Evolutionary conservation across 2,113 vertebrate species (phyloP).

Genomic region (Lagopus muta): DNA sequence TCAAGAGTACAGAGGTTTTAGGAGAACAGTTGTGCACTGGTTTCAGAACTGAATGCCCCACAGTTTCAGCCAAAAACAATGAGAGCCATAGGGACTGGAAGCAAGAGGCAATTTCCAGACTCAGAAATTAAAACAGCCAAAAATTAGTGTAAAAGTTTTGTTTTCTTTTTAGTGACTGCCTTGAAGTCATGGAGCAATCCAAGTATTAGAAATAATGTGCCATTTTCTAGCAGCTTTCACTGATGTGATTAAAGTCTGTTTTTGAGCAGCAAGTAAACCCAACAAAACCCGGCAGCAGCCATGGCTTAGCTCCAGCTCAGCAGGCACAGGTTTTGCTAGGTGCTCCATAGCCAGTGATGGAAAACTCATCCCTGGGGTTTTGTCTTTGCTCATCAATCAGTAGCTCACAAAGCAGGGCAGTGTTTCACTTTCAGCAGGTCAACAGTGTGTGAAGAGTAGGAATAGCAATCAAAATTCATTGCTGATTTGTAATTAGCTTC

Average conservation of each 20-base stretch:
- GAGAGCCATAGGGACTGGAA: not conserved
- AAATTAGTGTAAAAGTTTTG: not conserved
- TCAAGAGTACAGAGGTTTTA: not conserved
- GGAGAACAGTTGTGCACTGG: not conserved
- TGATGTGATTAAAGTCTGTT: not conserved
- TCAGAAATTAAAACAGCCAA: not conserved
- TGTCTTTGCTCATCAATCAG: not conserved
- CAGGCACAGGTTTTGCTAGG: fast-evolving
- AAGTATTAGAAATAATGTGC: not conserved
- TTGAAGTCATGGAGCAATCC: fast-evolving
- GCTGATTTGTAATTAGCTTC: not conserved
- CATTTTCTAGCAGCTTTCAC: not conserved
- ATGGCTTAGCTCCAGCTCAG: not conserved
- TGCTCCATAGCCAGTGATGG: not conserved
- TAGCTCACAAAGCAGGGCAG: not conserved
- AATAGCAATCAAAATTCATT: not conserved
- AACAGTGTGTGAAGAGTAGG: not conserved
- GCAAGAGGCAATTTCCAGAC: not conserved
- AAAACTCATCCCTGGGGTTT: not conserved
- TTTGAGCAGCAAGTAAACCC: not conserved
- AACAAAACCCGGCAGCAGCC: not conserved
- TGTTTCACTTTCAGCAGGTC: not conserved
- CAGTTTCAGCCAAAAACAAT: not conserved
- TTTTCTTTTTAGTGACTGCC: not conserved
- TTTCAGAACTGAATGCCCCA: not conserved